Conservation (phyloP, 2,888 invertebrate genomes). For the Phlogophora meticulosa region DNA sequence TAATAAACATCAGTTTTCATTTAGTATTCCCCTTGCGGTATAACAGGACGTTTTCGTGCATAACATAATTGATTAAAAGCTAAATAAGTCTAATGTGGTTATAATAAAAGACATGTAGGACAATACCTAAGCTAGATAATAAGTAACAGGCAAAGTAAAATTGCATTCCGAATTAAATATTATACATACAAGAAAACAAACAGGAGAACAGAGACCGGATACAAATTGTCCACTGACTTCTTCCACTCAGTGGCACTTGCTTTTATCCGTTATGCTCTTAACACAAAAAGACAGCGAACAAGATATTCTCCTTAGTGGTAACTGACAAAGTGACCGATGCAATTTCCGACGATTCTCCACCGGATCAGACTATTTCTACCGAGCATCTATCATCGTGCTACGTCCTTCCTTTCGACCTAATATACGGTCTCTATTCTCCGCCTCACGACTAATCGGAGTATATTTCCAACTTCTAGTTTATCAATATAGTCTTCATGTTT, state of each 20-base stretch:
- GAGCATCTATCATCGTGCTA: constrained; percentile 56
- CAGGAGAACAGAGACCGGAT: background rate
- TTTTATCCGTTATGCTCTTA: constrained; percentile 15
- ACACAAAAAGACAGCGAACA: constrained; percentile 27
- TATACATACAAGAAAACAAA: background rate
- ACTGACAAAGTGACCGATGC: constrained; percentile 58
- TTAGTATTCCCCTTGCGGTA: constrained; percentile 14
- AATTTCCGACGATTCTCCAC: constrained; percentile 61
- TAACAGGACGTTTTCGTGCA: constrained; percentile 14
- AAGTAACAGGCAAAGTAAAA: background rate
- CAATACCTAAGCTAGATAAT: background rate
- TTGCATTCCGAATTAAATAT: background rate
- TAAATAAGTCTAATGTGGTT: constrained; percentile 8
- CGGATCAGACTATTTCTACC: constrained; percentile 60
- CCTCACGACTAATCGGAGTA: constrained; percentile 22
- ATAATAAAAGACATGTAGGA: constrained; percentile 1
- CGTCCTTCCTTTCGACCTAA: constrained; percentile 64
- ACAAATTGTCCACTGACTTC: background rate
- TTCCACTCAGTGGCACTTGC: constrained; percentile 8
- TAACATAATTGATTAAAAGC: constrained; percentile 28
- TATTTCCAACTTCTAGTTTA: constrained; percentile 44
- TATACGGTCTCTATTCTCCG: constrained; percentile 27
- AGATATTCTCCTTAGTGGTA: constrained; percentile 34
- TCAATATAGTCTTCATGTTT: constrained; percentile 33
- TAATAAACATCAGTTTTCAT: constrained; percentile 40